Conservation (phyloP, 2,888 invertebrate species). For the Mythimna ferrago region DNA sequence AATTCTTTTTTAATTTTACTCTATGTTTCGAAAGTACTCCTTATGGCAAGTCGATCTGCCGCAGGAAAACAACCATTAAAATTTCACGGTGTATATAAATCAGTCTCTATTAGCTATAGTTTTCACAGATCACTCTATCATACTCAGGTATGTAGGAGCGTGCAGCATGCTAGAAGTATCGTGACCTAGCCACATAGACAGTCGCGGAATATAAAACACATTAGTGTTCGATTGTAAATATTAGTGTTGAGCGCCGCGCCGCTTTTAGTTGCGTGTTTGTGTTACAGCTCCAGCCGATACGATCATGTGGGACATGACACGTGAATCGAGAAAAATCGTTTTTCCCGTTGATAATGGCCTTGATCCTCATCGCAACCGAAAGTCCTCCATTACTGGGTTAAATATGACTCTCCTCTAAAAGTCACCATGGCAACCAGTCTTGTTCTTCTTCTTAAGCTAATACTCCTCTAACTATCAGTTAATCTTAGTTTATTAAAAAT, state of each 20-base stretch:
- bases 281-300: background rate
- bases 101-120: background rate
- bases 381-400: background rate
- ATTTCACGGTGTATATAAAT: no score
- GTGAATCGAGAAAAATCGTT: background rate
- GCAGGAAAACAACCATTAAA: no score
- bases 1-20: no score
- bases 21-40: no score
- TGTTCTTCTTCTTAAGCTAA: background rate
- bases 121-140: no score
- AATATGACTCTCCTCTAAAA: background rate
- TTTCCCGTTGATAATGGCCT: no score
- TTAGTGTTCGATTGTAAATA: conserved; percentile 53
- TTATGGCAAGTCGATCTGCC: no score
- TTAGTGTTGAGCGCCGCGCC: conserved; percentile 33
- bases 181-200: conserved; percentile 37
- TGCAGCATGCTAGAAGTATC: background rate
- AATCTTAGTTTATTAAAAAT: background rate
- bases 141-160: background rate
- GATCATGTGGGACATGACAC: background rate
- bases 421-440: background rate
- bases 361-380: background rate
- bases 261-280: conserved; percentile 44
- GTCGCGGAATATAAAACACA: conserved; percentile 40
- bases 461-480: background rate